phyloP scores from a whole-genome alignment of 92 coral and sea anemone genomes.

The Bergia puertoricense region DNA sequence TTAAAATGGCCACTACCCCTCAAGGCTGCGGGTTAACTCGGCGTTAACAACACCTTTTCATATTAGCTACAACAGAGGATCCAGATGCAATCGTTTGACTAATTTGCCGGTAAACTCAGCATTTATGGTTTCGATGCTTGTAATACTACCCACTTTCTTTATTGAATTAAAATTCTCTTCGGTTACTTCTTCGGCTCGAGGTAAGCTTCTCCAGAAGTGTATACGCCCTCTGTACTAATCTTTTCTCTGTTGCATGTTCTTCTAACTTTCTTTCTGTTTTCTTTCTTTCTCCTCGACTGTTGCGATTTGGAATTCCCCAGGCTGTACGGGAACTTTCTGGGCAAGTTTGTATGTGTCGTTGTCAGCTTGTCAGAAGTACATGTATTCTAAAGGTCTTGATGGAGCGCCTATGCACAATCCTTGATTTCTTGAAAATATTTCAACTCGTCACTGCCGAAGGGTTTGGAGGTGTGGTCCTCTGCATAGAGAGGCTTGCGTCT shows the following conservation, averaged over 20 bases:
- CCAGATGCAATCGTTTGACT: not conserved
- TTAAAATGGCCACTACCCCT: constrained; percentile 41
- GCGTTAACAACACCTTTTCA: constrained; percentile 38
- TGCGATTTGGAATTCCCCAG: constrained; percentile 1
- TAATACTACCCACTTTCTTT: not conserved
- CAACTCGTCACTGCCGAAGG: constrained; percentile 40
- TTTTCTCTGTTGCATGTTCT: constrained; percentile 22
- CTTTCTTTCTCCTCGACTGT: constrained; percentile 45
- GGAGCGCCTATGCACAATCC: constrained; percentile 19
- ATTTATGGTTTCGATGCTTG: constrained; percentile 36
- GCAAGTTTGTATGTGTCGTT: constrained; percentile 31
- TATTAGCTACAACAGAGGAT: constrained; percentile 42
- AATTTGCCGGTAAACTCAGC: not conserved
- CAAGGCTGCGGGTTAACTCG: constrained; percentile 8
- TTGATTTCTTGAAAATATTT: constrained; percentile 26
- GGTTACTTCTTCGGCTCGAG: constrained; percentile 25
- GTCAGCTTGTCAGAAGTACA: constrained; percentile 17
- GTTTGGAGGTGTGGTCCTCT: constrained; percentile 25
- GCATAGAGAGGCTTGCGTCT: constrained; percentile 33
- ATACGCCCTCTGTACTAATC: constrained; percentile 15
- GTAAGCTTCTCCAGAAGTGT: constrained; percentile 32
- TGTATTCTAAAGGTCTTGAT: constrained; percentile 22
- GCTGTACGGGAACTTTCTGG: constrained; percentile 38
- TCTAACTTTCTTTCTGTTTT: not conserved
- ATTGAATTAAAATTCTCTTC: constrained; percentile 30